A percentile compares a stretch with the other conserved stretches of the same genome.
Conservation (phyloP, 2,888 invertebrate species). For the Ophion obscuratus region DNA sequence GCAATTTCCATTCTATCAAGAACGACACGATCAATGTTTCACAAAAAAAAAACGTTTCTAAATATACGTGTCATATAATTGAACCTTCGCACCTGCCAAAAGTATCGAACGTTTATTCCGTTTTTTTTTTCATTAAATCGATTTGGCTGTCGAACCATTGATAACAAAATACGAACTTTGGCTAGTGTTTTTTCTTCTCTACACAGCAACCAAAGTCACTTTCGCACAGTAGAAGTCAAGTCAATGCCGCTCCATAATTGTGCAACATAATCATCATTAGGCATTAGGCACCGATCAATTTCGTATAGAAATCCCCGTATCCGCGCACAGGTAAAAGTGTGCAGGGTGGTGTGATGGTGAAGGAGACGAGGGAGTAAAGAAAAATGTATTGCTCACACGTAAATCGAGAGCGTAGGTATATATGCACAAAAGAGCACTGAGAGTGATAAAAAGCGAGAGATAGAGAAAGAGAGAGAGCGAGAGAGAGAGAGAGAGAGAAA, state of each 20-base stretch:
- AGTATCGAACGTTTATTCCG: too few relatives aligned
- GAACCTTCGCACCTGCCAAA: too few relatives aligned
- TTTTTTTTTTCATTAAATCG: too few relatives aligned
- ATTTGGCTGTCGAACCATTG: too few relatives aligned
- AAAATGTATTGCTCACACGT: slow-evolving; percentile 46
- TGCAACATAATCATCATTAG: neutral
- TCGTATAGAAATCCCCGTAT: neutral
- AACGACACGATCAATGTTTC: too few relatives aligned
- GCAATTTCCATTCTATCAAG: too few relatives aligned
- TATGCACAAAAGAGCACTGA: slow-evolving; percentile 25
- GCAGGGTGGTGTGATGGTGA: slow-evolving; percentile 15
- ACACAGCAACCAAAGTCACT: neutral
- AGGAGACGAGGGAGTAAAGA: slow-evolving; percentile 20
- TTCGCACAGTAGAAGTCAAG: neutral
- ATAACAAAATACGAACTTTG: too few relatives aligned
- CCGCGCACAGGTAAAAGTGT: neutral
- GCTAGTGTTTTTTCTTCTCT: neutral
- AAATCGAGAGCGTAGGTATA: slow-evolving; percentile 50
- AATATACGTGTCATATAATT: too few relatives aligned
- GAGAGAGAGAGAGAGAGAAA: slow-evolving; percentile 18
- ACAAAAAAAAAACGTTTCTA: too few relatives aligned
- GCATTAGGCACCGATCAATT: neutral
- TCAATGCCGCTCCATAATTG: neutral
- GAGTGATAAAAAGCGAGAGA: slow-evolving; percentile 24
- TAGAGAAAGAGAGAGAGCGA: slow-evolving; percentile 22